These are phyloP conservation scores for Plemyria rubiginata DNA, from an alignment of 2,888 invertebrate species.

Conservation along the genomic window DNA sequence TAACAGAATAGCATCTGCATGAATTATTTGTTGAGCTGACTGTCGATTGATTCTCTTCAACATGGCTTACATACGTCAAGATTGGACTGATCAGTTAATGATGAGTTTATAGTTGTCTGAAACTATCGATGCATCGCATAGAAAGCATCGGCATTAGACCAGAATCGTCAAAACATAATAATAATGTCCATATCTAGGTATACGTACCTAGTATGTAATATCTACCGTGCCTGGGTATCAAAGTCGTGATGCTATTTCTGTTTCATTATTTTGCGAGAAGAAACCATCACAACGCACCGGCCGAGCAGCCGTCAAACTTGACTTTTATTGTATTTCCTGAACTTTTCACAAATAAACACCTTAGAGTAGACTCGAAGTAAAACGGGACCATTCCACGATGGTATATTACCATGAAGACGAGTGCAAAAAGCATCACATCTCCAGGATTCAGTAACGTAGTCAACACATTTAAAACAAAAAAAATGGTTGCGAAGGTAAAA, in stretches of 20 bases:
- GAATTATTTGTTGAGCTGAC: too few relatives aligned
- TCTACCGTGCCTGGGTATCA: too few relatives aligned
- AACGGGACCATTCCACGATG: conserved; percentile 60
- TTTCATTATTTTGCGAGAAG: neutral
- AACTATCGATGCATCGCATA: too few relatives aligned
- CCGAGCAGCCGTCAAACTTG: conserved; percentile 73
- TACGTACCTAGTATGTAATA: too few relatives aligned
- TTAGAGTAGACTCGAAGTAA: conserved; percentile 56
- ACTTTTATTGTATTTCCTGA: conserved; percentile 78
- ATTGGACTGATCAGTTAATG: too few relatives aligned
- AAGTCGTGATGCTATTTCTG: too few relatives aligned
- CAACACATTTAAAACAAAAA: conserved; percentile 49
- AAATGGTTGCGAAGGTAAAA: conserved; percentile 77
- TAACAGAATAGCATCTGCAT: neutral
- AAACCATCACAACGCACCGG: conserved; percentile 61
- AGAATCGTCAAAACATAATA: too few relatives aligned
- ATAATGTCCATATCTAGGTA: too few relatives aligned
- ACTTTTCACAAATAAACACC: conserved; percentile 53
- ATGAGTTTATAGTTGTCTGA: too few relatives aligned
- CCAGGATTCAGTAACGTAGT: conserved; percentile 64
- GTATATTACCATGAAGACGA: conserved; percentile 62
- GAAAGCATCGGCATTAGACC: too few relatives aligned
- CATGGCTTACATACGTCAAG: too few relatives aligned
- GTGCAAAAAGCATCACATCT: conserved; percentile 59
- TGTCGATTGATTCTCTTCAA: too few relatives aligned